These are phyloP conservation scores for Drosophila obscura DNA, from an alignment of 1,140 invertebrate species.

Conservation along the genomic window DNA sequence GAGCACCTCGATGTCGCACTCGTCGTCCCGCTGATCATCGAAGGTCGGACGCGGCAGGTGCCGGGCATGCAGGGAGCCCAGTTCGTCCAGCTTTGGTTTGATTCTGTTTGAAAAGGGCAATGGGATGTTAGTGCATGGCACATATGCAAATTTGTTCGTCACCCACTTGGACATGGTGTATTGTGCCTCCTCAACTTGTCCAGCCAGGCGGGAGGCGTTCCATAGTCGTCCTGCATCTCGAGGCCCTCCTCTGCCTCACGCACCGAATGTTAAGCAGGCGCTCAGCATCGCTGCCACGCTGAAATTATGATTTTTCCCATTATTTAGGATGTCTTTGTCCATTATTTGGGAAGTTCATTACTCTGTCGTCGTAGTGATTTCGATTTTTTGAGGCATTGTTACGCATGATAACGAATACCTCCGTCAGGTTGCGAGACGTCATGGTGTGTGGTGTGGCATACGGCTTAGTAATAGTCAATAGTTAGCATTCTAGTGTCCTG, in stretches of 20 bases:
- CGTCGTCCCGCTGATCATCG: slow-evolving; percentile 94
- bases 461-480: slow-evolving; percentile 5
- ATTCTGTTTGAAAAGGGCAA: slow-evolving; percentile 85
- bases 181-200: slow-evolving; percentile 94
- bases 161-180: slow-evolving; percentile 89
- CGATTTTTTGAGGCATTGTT: slow-evolving; percentile 97
- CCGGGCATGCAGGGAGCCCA: slow-evolving; percentile 92
- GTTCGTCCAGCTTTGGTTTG: slow-evolving; percentile 91
- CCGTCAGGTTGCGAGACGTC: slow-evolving; percentile 94
- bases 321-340: slow-evolving; percentile 10
- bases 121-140: not conserved
- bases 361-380: slow-evolving; percentile 91
- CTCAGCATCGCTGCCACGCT: slow-evolving; percentile 77
- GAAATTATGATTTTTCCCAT: not conserved
- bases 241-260: slow-evolving; percentile 83
- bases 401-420: slow-evolving; percentile 97
- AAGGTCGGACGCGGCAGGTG: slow-evolving; percentile 95
- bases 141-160: not conserved
- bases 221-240: slow-evolving; percentile 81
- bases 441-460: slow-evolving; percentile 85
- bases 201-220: slow-evolving; percentile 91
- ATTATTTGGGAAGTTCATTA: slow-evolving; percentile 31
- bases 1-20: slow-evolving; percentile 92
- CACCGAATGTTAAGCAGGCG: slow-evolving; percentile 71
- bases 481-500: slow-evolving; percentile 16